Conservation (phyloP, 2,888 invertebrate species). For the Drosophila tripunctata region DNA sequence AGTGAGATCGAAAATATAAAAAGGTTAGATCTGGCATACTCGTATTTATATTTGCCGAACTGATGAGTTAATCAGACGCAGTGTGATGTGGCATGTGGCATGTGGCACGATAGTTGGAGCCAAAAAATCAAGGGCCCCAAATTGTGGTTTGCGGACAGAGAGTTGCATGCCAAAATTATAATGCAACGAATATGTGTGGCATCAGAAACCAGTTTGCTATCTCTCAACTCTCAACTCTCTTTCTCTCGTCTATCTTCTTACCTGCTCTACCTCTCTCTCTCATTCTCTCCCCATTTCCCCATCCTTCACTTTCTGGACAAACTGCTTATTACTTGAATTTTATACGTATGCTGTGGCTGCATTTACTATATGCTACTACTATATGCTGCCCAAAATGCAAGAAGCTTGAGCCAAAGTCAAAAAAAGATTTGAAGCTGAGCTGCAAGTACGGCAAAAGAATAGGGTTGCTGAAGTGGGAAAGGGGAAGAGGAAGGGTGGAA, state of each 20-base stretch:
- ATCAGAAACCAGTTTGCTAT: constrained; percentile 39
- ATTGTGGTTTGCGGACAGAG: constrained; percentile 21
- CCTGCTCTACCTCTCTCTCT: not conserved
- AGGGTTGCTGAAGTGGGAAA: not conserved
- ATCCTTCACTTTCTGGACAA: constrained; percentile 2
- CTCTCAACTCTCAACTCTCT: not conserved
- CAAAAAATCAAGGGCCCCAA: not conserved
- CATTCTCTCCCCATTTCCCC: constrained; percentile 3
- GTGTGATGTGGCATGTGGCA: constrained; percentile 1
- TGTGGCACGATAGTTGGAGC: not conserved
- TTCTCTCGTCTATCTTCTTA: not conserved
- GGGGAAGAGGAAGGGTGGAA: not conserved
- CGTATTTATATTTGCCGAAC: no score
- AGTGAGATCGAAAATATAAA: not conserved
- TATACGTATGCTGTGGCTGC: constrained; percentile 25
- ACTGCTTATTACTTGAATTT: constrained; percentile 35
- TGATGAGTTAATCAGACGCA: constrained; percentile 5
- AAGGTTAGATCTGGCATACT: not conserved
- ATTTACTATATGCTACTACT: constrained; percentile 36
- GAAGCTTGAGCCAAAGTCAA: constrained; percentile 27
- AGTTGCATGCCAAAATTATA: constrained; percentile 24
- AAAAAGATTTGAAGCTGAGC: constrained; percentile 51
- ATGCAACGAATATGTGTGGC: constrained; percentile 30
- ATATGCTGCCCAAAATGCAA: constrained; percentile 7
- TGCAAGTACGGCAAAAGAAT: constrained; percentile 27